These are phyloP conservation scores for Illadopsis cleaveri DNA, from an alignment of 2,113 vertebrate species.

Conservation along the genomic window DNA sequence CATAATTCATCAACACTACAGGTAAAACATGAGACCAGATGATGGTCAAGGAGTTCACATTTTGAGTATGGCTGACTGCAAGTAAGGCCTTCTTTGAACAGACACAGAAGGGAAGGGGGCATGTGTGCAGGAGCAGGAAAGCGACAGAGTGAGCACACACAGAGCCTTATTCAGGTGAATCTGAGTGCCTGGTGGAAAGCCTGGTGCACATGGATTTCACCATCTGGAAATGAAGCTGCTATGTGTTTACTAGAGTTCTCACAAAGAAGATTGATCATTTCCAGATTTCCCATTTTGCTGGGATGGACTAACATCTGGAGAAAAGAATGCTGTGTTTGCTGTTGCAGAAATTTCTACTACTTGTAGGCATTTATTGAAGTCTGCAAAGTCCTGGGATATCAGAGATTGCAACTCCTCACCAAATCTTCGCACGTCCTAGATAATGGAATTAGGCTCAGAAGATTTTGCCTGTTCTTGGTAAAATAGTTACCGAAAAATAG, in stretches of 20 bases:
- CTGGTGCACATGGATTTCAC: background rate
- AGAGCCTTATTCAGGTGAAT: slow-evolving; percentile 55
- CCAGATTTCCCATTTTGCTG: slow-evolving; percentile 51
- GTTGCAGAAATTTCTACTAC: slow-evolving; percentile 3
- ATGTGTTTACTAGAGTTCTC: slow-evolving; percentile 50
- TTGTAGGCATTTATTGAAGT: background rate
- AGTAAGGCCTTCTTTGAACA: background rate
- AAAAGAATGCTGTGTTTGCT: background rate
- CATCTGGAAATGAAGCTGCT: slow-evolving; percentile 64
- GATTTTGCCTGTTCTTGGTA: background rate
- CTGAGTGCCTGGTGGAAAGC: background rate
- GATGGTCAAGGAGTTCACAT: background rate
- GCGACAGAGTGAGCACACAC: background rate
- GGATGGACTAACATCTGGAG: slow-evolving; percentile 47
- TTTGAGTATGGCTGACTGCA: background rate
- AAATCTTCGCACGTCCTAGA: background rate
- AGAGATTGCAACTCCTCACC: background rate
- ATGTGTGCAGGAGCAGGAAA: background rate
- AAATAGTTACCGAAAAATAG: background rate
- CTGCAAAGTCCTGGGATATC: background rate
- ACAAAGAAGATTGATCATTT: slow-evolving; percentile 66
- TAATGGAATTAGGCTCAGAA: background rate
- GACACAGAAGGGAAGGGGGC: background rate
- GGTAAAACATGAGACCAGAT: background rate
- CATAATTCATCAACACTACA: background rate